Base-by-base conservation (phyloP, 2,113 vertebrate genomes). In the Rhynchomys soricoides region DNA sequence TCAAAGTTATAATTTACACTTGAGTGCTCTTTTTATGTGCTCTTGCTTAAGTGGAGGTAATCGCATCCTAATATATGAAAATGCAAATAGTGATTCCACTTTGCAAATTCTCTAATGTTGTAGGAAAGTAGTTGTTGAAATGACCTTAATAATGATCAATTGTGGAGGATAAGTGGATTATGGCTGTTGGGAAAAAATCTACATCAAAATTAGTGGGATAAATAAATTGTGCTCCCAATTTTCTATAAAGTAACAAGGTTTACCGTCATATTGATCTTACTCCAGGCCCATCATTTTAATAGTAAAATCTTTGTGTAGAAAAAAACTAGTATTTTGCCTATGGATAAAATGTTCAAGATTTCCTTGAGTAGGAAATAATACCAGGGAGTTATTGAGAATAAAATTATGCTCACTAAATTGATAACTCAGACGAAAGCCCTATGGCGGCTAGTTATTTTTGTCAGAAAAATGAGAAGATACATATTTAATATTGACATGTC, bases 1-100 rank as follows among this genome's bases (percentile, higher is more conserved):
- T 83, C 19, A 73, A 55, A 66, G 78, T 89, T 24, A 93, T 83
- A 93, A 70, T 43, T 95, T n/a, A n/a, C 5, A 48, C 52, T 75
- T 74, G 43, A 92, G 34, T 8, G 17, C 1, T 52, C 15, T 3
- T 85, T 94, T 89, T 45, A 78, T 7, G 5, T 29, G 86, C 57
- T 64, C 45, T 89, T 79, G 29, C 37, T 78, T 70, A 77, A 86
- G 21, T 77, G 29, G 75, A 78, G 21, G 22, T 26, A 70, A 92
- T 52, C 68, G 5, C 57, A 57, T 85, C 68, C 59, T 48, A 74
- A 10, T 21, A 29, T 55, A 62, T 40, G 43, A 91, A 94, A 96
- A 93, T 64, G 11, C 34, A 93, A 93, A 91, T n/a, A 86, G 22
- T 48, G n/a, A 57, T 10, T 90, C 59, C 15, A 45, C 15, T 87